These are phyloP conservation scores for Doris montereyensis DNA, from an alignment of 2,888 invertebrate genomes.

Conservation along the genomic window DNA sequence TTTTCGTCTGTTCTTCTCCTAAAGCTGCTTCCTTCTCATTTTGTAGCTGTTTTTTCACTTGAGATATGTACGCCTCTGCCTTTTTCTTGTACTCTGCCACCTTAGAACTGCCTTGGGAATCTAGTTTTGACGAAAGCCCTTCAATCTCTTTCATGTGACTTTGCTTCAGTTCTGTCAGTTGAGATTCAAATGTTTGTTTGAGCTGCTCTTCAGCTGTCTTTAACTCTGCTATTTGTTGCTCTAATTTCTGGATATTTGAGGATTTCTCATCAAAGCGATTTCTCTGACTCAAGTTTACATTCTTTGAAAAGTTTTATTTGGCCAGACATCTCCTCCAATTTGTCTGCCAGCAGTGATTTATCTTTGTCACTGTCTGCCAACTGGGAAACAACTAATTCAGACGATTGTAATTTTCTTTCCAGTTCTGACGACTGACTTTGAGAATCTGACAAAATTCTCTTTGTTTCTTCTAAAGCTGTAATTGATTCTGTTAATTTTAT, in stretches of 20 bases:
- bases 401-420: constrained; percentile 33
- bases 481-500: constrained; percentile 22
- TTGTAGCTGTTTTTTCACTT: constrained; percentile 65
- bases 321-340: neutral
- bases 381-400: constrained; percentile 3
- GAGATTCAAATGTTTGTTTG: constrained; percentile 42
- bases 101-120: constrained; percentile 60
- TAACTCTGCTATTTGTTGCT: constrained; percentile 34
- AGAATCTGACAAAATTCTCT: constrained; percentile 26
- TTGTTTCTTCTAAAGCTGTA: constrained; percentile 25
- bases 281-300: neutral
- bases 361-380: neutral
- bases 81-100: constrained; percentile 67
- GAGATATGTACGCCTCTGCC: constrained; percentile 64
- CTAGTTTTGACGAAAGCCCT: constrained; percentile 49
- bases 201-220: constrained; percentile 32
- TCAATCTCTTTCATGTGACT: constrained; percentile 48
- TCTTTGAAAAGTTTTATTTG: neutral
- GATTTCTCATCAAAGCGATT: neutral
- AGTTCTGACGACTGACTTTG: constrained; percentile 31
- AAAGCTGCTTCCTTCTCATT: constrained; percentile 54
- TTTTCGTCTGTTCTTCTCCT: constrained; percentile 49
- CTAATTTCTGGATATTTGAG: neutral
- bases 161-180: constrained; percentile 38
- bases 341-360: constrained; percentile 25